These are phyloP conservation scores for Perca schrenkii DNA, from an alignment of 2,113 vertebrate species.

Conservation along the genomic window DNA sequence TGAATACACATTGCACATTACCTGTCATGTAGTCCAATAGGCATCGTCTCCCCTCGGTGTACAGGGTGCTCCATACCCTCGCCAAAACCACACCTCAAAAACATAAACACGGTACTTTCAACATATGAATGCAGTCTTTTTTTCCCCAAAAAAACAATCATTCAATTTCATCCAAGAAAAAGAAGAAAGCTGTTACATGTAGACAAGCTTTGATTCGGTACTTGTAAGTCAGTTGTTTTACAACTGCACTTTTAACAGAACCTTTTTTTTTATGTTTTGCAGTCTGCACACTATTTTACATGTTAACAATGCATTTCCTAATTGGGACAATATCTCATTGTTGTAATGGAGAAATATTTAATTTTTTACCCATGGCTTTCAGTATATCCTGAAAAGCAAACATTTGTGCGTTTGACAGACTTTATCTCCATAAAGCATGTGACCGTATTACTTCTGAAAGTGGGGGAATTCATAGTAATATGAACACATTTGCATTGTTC, in stretches of 20 bases:
- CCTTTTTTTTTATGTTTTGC: neutral
- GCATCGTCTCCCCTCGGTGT: constrained; percentile 89
- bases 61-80: constrained; percentile 89
- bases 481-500: neutral
- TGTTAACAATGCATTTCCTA: neutral
- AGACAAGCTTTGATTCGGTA: neutral
- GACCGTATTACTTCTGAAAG: neutral
- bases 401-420: neutral
- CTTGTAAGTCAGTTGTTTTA: neutral
- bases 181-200: neutral
- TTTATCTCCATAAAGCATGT: neutral
- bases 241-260: neutral
- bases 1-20: constrained; percentile 63
- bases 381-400: neutral
- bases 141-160: neutral
- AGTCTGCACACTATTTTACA: neutral
- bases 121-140: neutral
- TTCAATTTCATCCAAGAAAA: neutral
- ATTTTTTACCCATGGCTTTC: too few species aligned
- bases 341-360: neutral
- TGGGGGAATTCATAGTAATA: neutral
- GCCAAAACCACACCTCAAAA: constrained; percentile 81
- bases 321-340: neutral
- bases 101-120: constrained; percentile 23
- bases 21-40: constrained; percentile 88